These are phyloP conservation scores for Neopelma chrysocephalum DNA, from an alignment of 2,797 vertebrate genomes.

Conservation along the genomic window DNA sequence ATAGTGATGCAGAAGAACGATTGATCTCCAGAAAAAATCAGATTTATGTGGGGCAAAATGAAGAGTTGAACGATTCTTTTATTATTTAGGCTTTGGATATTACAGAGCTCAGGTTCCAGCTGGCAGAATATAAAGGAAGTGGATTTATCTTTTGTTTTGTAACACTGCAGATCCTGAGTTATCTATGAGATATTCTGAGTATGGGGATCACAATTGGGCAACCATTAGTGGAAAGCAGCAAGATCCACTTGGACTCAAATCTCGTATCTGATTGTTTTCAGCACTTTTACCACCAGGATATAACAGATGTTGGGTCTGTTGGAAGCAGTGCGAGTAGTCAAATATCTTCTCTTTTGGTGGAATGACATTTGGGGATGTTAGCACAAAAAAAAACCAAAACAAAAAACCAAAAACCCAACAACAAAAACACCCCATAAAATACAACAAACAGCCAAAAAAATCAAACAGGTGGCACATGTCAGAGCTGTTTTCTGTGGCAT, in stretches of 20 bases:
- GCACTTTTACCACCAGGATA: neutral
- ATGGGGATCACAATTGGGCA: neutral
- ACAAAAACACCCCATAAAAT: neutral
- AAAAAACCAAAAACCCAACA: neutral
- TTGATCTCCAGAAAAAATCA: neutral
- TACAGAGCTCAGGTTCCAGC: conserved; percentile 30
- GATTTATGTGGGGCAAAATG: neutral
- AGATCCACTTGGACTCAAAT: neutral
- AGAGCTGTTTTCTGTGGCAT: neutral
- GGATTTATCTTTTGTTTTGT: conserved; percentile 26
- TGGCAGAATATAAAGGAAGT: conserved; percentile 39
- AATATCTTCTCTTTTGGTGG: neutral
- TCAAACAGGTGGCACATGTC: neutral
- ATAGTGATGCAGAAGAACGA: neutral
- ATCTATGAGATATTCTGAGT: neutral
- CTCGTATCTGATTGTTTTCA: neutral
- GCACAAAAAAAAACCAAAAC: neutral
- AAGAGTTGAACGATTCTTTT: neutral
- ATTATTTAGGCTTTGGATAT: conserved; percentile 20
- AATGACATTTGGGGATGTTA: neutral
- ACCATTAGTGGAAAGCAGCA: neutral
- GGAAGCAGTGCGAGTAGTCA: neutral
- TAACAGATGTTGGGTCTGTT: neutral
- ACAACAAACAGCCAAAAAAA: neutral
- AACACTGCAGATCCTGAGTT: conserved; percentile 10